phyloP scores from a whole-genome alignment of 2,113 vertebrate species.

The Heloderma charlesbogerti region DNA sequence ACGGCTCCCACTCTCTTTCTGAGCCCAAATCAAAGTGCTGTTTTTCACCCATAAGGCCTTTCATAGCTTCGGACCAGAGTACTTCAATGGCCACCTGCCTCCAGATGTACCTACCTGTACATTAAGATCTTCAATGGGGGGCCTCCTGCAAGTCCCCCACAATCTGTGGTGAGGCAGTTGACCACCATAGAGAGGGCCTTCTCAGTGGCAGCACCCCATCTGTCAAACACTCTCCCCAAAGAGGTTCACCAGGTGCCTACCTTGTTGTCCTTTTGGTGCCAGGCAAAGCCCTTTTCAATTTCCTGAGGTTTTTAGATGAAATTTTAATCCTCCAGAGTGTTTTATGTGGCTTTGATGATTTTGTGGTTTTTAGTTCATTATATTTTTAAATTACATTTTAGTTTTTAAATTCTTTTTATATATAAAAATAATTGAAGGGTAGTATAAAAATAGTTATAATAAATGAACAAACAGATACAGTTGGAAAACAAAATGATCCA shows the following conservation, averaged over 20 bases:
- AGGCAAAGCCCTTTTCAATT: not conserved
- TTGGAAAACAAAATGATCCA: not conserved
- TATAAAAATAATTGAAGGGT: not conserved
- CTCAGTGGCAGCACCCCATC: too few relatives aligned
- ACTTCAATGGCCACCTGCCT: not conserved
- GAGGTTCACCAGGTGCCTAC: not conserved
- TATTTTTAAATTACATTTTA: not conserved
- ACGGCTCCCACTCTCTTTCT: not conserved
- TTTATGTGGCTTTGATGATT: not conserved
- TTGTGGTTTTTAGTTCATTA: not conserved
- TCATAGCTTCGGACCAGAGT: not conserved
- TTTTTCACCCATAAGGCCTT: not conserved
- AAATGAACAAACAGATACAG: not conserved
- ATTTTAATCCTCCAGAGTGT: not conserved
- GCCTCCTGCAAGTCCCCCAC: not conserved
- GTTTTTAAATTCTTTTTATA: not conserved
- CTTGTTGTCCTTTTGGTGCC: not conserved
- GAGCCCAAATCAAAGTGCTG: not conserved
- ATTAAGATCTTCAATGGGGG: not conserved
- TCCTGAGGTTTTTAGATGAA: not conserved
- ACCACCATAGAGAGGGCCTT: not conserved
- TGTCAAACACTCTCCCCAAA: not conserved
- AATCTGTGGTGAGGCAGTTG: not conserved
- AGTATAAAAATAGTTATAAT: not conserved
- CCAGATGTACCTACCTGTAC: not conserved